Evolutionary conservation across 2,113 vertebrate species (phyloP), one percentile per base, ranked within the genome.

Genomic region (Baryphthengus martii): DNA sequence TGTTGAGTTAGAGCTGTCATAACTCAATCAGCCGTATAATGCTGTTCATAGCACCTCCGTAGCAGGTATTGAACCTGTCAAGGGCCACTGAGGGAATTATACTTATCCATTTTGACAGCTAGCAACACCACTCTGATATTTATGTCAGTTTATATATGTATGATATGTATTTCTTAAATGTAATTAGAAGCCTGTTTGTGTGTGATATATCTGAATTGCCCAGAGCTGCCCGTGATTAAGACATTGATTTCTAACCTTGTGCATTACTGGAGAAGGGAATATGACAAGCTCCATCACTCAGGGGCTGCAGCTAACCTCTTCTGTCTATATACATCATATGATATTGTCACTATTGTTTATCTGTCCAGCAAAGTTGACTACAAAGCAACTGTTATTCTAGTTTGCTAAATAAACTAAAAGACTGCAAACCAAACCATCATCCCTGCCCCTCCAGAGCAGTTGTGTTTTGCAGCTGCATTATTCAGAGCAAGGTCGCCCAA

Each of bases 11-110:
- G 98, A 98, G 98, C 99, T 99, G 99, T 99, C 99, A 99, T 99
- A 99, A 99, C 98, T 99, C 99, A 99, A 99, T 99, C 99, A 99
- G 98, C 98, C 98, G 98, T 97, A 98, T 99, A 99, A 99, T 98
- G 97, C 97, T 94, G 96, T 85, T 96, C 96, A 66, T 58, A 88
- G 96, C 96, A 97, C 97, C 97, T 97, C 97, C 78, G 88, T 72
- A 98, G 97, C 96, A 94, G 97, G 97, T 97, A 98, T 97, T 96
- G 96, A 98, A 97, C 97, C 97, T 98, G 98, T 98, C 99, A 98
- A 97, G 98, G 97, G 98, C 98, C 98, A 97, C 98, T 29, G 82
- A 95, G 98, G 98, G 98, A 98, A 98, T 98, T 98, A 97, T 97
- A 98, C 98, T 99, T 98, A 99, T 98, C 97, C 94, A 84, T 96